A percentile compares a stretch with the other conserved stretches of the same genome.
phyloP scores from a whole-genome alignment of 2,888 invertebrate genomes.

The Mythimna lalbum region DNA sequence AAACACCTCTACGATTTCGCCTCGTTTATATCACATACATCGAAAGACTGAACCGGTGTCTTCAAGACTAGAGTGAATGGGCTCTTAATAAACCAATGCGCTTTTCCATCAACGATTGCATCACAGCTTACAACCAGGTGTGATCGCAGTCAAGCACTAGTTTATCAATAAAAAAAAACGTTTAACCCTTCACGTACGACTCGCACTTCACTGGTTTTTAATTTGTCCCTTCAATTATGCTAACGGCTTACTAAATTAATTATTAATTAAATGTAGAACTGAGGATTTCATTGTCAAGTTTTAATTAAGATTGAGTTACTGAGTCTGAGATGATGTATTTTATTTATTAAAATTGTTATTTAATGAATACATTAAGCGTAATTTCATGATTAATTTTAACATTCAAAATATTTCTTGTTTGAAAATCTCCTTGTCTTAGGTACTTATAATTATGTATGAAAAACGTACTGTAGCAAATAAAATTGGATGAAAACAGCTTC shows the following conservation, averaged over 20 bases:
- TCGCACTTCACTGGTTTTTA: too few relatives aligned
- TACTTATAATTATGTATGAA: not conserved
- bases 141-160: too few relatives aligned
- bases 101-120: too few relatives aligned
- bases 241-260: not conserved
- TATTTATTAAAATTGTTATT: slow-evolving; percentile 9
- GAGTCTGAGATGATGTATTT: not conserved
- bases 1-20: too few relatives aligned
- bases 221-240: too few relatives aligned
- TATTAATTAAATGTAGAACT: slow-evolving; percentile 6
- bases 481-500: not conserved
- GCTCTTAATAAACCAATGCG: too few relatives aligned
- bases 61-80: too few relatives aligned
- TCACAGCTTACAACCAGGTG: too few relatives aligned
- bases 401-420: not conserved
- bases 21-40: too few relatives aligned
- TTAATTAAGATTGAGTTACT: slow-evolving; percentile 40
- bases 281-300: slow-evolving; percentile 7
- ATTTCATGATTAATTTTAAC: slow-evolving; percentile 3
- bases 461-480: not conserved
- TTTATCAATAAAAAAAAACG: too few relatives aligned
- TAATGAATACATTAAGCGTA: slow-evolving; percentile 13
- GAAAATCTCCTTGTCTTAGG: not conserved
- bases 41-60: too few relatives aligned
- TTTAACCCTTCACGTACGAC: too few relatives aligned